Base-by-base conservation (phyloP, 1,140 invertebrate genomes). In the Xylocopa sonorina region DNA sequence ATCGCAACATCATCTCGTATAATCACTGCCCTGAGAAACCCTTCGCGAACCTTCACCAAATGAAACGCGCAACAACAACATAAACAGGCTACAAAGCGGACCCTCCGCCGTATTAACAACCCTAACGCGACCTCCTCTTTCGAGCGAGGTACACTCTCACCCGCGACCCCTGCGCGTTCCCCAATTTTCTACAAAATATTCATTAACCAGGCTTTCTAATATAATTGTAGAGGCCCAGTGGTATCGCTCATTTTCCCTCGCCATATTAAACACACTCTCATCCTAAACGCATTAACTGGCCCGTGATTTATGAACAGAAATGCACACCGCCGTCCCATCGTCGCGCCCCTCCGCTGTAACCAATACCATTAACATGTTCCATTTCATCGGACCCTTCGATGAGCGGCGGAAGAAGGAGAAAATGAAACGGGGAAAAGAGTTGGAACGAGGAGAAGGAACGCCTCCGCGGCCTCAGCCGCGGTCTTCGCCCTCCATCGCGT, bases 351-450 rank as follows among this genome's bases (percentile, higher is more conserved):
- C 67, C 48, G 50, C 0, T 46, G 73, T 76, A 46, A 29, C 74
- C 74, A 77, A 69, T 77, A 68, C 74, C 74, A 68, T 77, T 66
- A 77, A 66, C 74, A 77, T 77, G 74, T 77, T 77, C 68, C 74
- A 68, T 68, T 77, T 77, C 74, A 58, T 38, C 51, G 63, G 74
- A 76, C 74, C 63, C 64, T 68, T 58, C 63, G 51, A 24, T 29
- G n/a, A 14, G 14, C 41, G 18, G 34, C 21, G 24, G 57, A 57
- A 57, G 24, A 27, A 34, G 41, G 18, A 18, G 9, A 29, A 46
- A 9, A 21, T 12, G 18, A 29, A 7, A 66, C 21, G 1, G 7
- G 14, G 34, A 63, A 12, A 18, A 24, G 46, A 7, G 24, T 21
- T 24, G 16, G 38, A 6, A 34, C n/a, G 2, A 0, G 24, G 57